Base-by-base conservation (phyloP, 2,888 invertebrate species). In the Lysandra bellargus region DNA sequence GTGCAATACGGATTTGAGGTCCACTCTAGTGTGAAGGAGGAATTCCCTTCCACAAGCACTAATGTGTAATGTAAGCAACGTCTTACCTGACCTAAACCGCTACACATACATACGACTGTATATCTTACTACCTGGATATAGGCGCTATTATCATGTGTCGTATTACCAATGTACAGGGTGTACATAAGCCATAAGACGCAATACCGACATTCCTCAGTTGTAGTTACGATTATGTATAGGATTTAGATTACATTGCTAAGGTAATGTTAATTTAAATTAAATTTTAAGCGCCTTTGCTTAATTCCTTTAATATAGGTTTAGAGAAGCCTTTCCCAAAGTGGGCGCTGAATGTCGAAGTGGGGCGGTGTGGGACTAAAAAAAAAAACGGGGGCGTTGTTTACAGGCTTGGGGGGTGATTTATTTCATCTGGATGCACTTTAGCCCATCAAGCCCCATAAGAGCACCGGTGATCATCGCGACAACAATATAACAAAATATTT, bases 31-130 rank as follows among this genome's bases (percentile, higher is more conserved):
- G 69, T 69, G 69, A 69, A 33, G 14, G 12, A 33, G 69, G 69
- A 69, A 69, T 69, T 69, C 6, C 69, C 69, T 33, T 37, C 69
- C 69, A 69, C 69, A 69, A 69, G 69, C 69, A 37, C 5, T 69
- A 69, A 69, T 69, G 33, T 69, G 69, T 69, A 69, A 69, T 69
- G 69, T 69, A 69, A 69, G 69, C 69, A 69, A 69, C 69, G 33
- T 33, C 33, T 69, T 37, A 69, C 69, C 69, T 33, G 33, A 69
- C 33, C 69, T 14, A 69, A 33, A 30, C 69, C 33, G 69, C 33
- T 23, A 12, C 1, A 30, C 6, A 4, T 5, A 33, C 33, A 69
- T 3, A 5, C 33, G 33, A 37, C 33, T 5, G 1, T 69, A 14
- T 33, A 37, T 33, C 69, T 69, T 37, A 14, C 69, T 17, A 4